Evolutionary conservation across 2,797 vertebrate species (phyloP), one percentile per base, ranked within the genome.

Genomic region (Catamblyrhynchus diadema): DNA sequence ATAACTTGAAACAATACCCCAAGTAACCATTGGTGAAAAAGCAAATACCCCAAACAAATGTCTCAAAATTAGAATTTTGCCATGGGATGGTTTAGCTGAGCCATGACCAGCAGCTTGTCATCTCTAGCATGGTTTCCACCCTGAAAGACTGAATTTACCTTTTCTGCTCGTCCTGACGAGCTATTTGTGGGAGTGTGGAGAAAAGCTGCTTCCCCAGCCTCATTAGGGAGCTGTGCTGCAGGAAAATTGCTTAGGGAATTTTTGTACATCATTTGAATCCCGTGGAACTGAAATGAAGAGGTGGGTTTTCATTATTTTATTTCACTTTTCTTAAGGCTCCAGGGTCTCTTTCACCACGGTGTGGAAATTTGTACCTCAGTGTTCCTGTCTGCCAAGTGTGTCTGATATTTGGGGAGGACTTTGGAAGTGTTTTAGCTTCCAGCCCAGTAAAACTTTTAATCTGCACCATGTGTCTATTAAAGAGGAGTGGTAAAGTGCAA

Each of bases 211-310:
- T 94, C 85, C 85, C 89, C 87, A 94, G 89, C 73, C 83, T 95
- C 94, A 90, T 96, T 95, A 96, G 94, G 94, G 94, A 96, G 66
- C 80, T 72, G 59, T 90, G 84, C 81, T 96, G 82, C 66, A 73
- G 80, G 85, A 94, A 96, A 94, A 93, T 88, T 96, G 91, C 89
- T 94, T 33, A 88, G 94, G 95, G 95, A 97, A 75, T 95, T 97
- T 81, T 85, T 54, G 56, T 62, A 83, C 90, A 79, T 93, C 24
- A 16, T 90, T 66, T 79, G 82, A 93, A 91, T 96, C 87, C 85
- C 2, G 0, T 84, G 92, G 60, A 93, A 94, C 67, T 71, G 69
- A 88, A 90, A 88, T 24, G 14, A 70, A 95, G 78, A 91, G 60
- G 48, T 86, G 33, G 60, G 4, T 86, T 95, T 95, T 84, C 59